Conservation (phyloP, 1,140 invertebrate species). For the Cydia strobilella region DNA sequence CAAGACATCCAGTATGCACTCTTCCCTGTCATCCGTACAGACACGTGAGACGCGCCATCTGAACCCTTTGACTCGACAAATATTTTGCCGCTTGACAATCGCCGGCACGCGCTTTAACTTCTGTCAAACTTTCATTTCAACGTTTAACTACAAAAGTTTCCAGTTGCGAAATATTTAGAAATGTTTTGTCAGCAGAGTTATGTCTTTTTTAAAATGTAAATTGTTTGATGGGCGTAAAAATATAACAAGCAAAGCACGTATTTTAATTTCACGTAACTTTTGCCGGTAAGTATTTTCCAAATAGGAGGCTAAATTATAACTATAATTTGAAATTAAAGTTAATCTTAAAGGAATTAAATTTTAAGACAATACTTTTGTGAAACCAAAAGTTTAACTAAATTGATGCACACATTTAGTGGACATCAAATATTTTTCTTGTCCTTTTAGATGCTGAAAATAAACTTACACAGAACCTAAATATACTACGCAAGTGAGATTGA, state of each 20-base stretch:
- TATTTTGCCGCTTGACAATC: conserved; percentile 12
- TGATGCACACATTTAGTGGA: neutral
- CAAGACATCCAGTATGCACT: conserved; percentile 1
- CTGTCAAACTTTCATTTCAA: neutral
- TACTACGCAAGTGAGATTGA: conserved; percentile 31
- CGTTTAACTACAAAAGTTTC: neutral
- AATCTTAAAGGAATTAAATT: no score
- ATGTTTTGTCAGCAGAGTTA: neutral
- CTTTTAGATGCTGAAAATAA: conserved; percentile 15
- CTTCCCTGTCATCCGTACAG: conserved; percentile 2
- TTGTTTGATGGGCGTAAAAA: no score
- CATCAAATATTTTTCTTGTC: conserved; percentile 2
- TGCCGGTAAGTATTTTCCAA: no score
- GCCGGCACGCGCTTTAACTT: neutral
- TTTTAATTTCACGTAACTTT: no score
- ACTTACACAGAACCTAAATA: conserved; percentile 17
- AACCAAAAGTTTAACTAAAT: no score
- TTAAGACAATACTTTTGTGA: no score
- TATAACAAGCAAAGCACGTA: no score
- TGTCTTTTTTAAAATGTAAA: no score
- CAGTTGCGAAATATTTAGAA: neutral
- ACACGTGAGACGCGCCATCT: neutral
- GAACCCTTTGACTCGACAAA: conserved; percentile 28
- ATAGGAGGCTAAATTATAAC: no score
- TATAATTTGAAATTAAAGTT: no score